Evolutionary conservation across 2,113 vertebrate species (phyloP).

Genomic region (Notiomystis cincta): DNA sequence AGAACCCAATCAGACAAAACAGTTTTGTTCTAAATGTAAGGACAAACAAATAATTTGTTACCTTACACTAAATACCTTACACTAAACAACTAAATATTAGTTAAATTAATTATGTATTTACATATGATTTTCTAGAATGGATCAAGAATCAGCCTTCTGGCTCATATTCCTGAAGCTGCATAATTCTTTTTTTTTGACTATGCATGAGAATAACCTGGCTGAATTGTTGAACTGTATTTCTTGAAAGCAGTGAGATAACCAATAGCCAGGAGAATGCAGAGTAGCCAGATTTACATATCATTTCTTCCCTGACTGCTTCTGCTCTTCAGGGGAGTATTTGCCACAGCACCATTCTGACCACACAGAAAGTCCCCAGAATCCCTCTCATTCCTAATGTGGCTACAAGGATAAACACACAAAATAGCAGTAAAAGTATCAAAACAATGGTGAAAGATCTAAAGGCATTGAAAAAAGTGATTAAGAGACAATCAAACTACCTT

Average conservation of each 20-base stretch:
- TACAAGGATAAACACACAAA: neutral
- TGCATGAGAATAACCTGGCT: neutral
- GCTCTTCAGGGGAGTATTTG: neutral
- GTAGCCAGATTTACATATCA: neutral
- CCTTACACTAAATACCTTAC: too few relatives aligned
- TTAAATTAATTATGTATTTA: neutral
- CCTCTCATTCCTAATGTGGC: neutral
- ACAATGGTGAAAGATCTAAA: neutral
- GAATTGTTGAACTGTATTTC: neutral
- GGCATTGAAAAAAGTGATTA: neutral
- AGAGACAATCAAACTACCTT: neutral
- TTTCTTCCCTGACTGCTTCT: neutral
- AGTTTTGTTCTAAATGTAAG: neutral
- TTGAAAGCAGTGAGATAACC: neutral
- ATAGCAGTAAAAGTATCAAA: neutral
- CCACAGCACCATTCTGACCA: neutral
- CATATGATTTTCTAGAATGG: neutral
- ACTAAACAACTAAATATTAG: too few relatives aligned
- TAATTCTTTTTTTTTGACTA: neutral
- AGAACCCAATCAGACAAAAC: neutral
- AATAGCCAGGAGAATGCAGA: neutral
- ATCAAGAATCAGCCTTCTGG: neutral
- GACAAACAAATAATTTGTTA: neutral
- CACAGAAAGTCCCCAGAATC: neutral
- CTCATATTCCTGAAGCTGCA: neutral